Conservation (phyloP, 2,113 vertebrate genomes). For the Symphodus melops region DNA sequence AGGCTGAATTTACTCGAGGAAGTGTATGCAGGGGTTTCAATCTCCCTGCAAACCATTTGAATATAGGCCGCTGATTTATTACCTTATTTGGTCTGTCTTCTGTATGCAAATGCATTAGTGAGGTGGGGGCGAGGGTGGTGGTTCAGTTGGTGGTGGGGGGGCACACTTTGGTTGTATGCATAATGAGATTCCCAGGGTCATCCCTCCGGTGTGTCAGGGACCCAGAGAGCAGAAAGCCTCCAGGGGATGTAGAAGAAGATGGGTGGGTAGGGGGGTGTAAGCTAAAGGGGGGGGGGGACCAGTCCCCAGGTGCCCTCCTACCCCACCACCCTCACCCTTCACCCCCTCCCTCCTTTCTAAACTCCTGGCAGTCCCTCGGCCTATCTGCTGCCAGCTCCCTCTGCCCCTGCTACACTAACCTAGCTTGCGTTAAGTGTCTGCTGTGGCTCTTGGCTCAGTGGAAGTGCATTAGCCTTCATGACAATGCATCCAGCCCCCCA, state of each 20-base stretch:
- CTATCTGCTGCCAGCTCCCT: constrained; percentile 46
- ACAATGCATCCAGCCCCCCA: constrained; percentile 63
- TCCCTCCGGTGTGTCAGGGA: constrained; percentile 81
- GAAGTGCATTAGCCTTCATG: constrained; percentile 81
- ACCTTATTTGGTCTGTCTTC: constrained; percentile 88
- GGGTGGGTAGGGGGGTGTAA: constrained; percentile 18
- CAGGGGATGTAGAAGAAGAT: constrained; percentile 62
- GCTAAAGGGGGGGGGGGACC: constrained; percentile 46
- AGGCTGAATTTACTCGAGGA: constrained; percentile 76
- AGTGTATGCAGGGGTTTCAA: constrained; percentile 80
- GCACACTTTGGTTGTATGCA: constrained; percentile 82
- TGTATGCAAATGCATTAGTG: constrained; percentile 84
- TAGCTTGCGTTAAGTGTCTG: constrained; percentile 52
- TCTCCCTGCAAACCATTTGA: constrained; percentile 85
- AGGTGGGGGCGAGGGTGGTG: constrained; percentile 54
- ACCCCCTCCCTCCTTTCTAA: constrained; percentile 10
- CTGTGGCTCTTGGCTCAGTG: constrained; percentile 69
- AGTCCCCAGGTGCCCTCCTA: constrained; percentile 55
- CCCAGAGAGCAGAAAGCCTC: constrained; percentile 67
- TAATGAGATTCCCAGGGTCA: constrained; percentile 88
- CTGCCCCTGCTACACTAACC: constrained; percentile 26
- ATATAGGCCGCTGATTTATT: constrained; percentile 87
- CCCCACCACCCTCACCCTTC: constrained; percentile 18
- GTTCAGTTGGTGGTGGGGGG: constrained; percentile 51
- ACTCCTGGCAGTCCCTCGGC: constrained; percentile 61